Base-by-base conservation (phyloP, 2,888 invertebrate species). In the Cephonodes hylas region DNA sequence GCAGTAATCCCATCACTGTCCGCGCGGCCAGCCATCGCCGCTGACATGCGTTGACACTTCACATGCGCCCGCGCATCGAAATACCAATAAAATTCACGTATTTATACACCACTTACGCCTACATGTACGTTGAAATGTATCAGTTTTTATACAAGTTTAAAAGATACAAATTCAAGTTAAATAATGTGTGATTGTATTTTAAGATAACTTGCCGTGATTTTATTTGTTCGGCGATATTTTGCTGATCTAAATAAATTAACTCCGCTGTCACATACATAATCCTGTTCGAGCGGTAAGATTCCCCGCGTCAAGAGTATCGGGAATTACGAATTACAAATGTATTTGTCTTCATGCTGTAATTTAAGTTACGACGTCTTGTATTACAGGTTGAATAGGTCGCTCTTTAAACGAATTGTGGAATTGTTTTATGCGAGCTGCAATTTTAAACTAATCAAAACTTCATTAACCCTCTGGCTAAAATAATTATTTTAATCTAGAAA, bases 31-130 rank as follows among this genome's bases (percentile, higher is more conserved):
- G 44, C 25, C 68, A 68, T 67, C 18, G 67, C 10, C 66, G 62
- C 66, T 68, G 76, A 76, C 77, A 76, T 73, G 72, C 71, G 71
- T 68, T 71, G 74, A 77, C 76, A 74, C 76, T 72, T 75, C 74
- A 72, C 71, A 71, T 63, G 59, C 61, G 65, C 64, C 58, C 62
- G 64, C 64, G 34, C 61, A 31, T 58, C 13, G 61, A 20, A 46
- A 58, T 38, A 64, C 53, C 65, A 64, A 69, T 66, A 67, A 69
- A 68, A 66, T 66, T 65, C 64, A 61, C 66, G 63, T 68, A 64
- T 69, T 65, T 69, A 65, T 65, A 42, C 62, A 62, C 57, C 20
- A 63, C 56, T 67, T 45, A 68, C 74, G 67, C 76, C 76, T 69
- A 79, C 79, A 64, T 66, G 45, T 69, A 65, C 64, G 53, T 65